Evolutionary conservation across 2,113 vertebrate genomes (phyloP).

Genomic region (Corydoras maculifer): DNA sequence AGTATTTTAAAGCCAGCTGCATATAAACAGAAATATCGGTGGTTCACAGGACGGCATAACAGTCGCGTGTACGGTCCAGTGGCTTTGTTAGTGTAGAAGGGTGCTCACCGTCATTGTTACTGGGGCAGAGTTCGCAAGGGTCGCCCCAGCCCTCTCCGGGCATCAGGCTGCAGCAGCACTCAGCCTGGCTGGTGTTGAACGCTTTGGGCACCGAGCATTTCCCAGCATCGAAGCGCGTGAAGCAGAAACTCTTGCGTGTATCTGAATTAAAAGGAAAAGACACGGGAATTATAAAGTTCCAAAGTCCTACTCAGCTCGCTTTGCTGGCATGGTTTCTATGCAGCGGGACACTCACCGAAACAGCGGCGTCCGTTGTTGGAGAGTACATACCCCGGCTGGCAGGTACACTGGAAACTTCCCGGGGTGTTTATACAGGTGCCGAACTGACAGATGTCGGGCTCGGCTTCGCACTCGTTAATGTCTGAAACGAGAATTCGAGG

Average conservation of each 20-base stretch:
- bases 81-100: too few relatives aligned
- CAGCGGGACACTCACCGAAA: conserved; percentile 72
- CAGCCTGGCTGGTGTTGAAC: conserved; percentile 86
- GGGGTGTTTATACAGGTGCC: conserved; percentile 86
- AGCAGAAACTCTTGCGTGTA: conserved; percentile 87
- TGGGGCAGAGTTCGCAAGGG: conserved; percentile 89
- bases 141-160: conserved; percentile 89
- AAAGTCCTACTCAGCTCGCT: too few relatives aligned
- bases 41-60: too few relatives aligned
- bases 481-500: conserved; percentile 58
- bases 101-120: conserved; percentile 70
- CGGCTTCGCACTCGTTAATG: conserved; percentile 83
- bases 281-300: not conserved
- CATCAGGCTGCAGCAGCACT: conserved; percentile 91
- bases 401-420: conserved; percentile 86
- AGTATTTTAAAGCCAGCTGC: conserved; percentile 73
- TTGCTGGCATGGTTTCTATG: too few relatives aligned
- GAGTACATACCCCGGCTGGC: conserved; percentile 78
- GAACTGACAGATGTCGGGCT: conserved; percentile 82
- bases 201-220: conserved; percentile 85
- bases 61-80: too few relatives aligned
- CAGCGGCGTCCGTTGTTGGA: conserved; percentile 82
- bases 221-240: conserved; percentile 82
- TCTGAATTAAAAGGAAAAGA: conserved; percentile 61
- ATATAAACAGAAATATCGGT: not conserved